These are phyloP conservation scores for Nyctibius bracteatus DNA, from an alignment of 2,113 vertebrate species.

Conservation along the genomic window DNA sequence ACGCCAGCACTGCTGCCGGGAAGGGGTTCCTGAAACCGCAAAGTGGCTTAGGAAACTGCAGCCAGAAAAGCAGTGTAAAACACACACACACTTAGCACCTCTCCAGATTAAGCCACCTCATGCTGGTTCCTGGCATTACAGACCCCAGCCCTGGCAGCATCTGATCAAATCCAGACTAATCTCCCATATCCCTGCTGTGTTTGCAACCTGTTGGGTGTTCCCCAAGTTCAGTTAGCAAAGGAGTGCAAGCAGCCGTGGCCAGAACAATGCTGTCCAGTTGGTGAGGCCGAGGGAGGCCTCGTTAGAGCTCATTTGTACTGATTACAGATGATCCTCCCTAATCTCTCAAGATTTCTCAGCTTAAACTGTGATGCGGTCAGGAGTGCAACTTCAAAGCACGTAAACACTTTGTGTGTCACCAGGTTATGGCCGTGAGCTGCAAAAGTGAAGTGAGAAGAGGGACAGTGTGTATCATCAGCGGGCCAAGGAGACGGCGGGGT, in stretches of 20 bases:
- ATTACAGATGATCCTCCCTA: not conserved
- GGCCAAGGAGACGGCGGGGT: rapidly evolving
- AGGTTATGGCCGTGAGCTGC: not conserved
- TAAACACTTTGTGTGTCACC: not conserved
- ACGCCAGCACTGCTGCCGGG: not conserved
- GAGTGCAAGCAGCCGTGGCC: not conserved
- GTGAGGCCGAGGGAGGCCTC: not conserved
- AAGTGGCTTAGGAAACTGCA: not conserved
- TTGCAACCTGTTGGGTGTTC: not conserved
- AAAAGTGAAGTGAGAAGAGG: not conserved
- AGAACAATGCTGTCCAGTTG: not conserved
- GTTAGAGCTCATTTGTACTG: not conserved
- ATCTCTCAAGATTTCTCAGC: not conserved
- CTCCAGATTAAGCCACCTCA: not conserved
- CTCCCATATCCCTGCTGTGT: not conserved
- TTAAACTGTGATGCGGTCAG: not conserved
- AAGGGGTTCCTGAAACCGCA: not conserved
- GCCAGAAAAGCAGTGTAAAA: not conserved
- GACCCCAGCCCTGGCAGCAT: not conserved
- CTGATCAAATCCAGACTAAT: not conserved
- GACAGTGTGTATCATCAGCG: not conserved
- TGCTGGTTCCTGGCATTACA: not conserved
- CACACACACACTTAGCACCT: not conserved
- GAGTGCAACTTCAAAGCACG: not conserved
- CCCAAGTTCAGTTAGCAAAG: not conserved